Percentiles rank a stretch among this genome's conserved stretches.
Evolutionary conservation across 2,888 invertebrate species (phyloP).

Genomic region (Hemistola chrysoprasaria): DNA sequence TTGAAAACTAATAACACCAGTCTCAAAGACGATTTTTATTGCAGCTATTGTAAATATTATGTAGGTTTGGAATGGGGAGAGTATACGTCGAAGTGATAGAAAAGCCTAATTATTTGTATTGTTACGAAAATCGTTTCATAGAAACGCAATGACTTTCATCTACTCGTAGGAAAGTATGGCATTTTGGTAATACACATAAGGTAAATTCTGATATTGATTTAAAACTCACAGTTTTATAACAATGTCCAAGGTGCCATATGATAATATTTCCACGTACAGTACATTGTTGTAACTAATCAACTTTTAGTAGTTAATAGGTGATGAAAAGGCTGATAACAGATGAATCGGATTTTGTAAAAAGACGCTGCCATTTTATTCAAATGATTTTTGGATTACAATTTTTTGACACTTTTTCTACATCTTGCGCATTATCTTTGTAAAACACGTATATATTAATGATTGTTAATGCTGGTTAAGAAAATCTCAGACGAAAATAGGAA

Average conservation of each 20-base stretch:
- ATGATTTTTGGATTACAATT: slow-evolving; percentile 33
- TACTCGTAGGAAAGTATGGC: slow-evolving; percentile 7
- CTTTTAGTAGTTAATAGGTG: slow-evolving; percentile 73
- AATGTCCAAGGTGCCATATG: slow-evolving; percentile 6
- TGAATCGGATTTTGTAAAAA: slow-evolving; percentile 58
- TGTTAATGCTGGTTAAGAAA: too few species aligned
- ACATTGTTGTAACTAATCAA: slow-evolving; percentile 74
- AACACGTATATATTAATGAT: too few species aligned
- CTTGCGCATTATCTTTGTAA: slow-evolving; percentile 30
- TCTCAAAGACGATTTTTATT: slow-evolving; percentile 60
- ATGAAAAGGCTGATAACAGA: slow-evolving; percentile 74
- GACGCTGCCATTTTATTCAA: slow-evolving; percentile 49
- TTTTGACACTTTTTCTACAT: slow-evolving; percentile 34
- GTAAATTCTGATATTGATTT: too few species aligned
- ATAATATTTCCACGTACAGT: slow-evolving; percentile 23
- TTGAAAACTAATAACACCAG: slow-evolving; percentile 36
- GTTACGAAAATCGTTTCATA: slow-evolving; percentile 75
- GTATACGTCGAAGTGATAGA: slow-evolving; percentile 80
- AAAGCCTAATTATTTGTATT: slow-evolving; percentile 76
- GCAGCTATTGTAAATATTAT: slow-evolving; percentile 36
- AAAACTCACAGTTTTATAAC: neutral
- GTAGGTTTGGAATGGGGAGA: slow-evolving; percentile 47
- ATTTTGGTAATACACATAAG: neutral
- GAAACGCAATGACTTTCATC: slow-evolving; percentile 62
- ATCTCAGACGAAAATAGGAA: neutral